A percentile compares a stretch with the other conserved stretches of the same genome.
Conservation (phyloP, 1,140 invertebrate genomes). For the Zaprionus ghesquierei region DNA sequence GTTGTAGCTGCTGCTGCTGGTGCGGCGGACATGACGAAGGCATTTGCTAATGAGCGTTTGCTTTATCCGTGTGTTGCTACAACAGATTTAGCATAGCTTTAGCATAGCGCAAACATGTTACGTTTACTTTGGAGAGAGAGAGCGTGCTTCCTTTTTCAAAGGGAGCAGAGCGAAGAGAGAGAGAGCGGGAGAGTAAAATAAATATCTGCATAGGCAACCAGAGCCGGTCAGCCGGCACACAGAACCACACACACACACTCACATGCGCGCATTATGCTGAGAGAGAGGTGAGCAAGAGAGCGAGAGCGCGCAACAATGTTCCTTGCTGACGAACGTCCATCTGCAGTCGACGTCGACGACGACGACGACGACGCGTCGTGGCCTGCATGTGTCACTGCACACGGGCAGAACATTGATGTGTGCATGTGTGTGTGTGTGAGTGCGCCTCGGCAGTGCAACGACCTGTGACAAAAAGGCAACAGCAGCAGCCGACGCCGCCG, state of each 20-base stretch:
- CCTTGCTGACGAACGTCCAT: constrained; percentile 38
- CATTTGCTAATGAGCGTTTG: constrained; percentile 43
- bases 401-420: constrained; percentile 40
- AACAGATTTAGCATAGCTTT: constrained; percentile 35
- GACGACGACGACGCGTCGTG: constrained; percentile 39
- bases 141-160: constrained; percentile 4
- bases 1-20: constrained; percentile 21
- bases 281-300: not conserved
- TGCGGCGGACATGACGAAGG: constrained; percentile 34
- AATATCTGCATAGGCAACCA: constrained; percentile 45
- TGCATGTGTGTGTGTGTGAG: constrained; percentile 28
- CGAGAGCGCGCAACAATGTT: constrained; percentile 27
- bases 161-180: not conserved
- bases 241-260: not conserved
- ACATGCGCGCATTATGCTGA: not conserved
- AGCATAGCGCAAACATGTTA: constrained; percentile 48
- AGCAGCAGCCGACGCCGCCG: constrained; percentile 34
- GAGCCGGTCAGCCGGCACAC: constrained; percentile 43
- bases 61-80: constrained; percentile 17
- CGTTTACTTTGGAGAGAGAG: constrained; percentile 30
- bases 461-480: constrained; percentile 78
- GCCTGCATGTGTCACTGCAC: constrained; percentile 75
- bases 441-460: constrained; percentile 63
- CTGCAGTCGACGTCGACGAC: constrained; percentile 39
- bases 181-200: constrained; percentile 24